Percentiles rank a stretch among this genome's conserved stretches.
Evolutionary conservation across 1,140 invertebrate species (phyloP).

Genomic region (Dendroctonus ponderosae): DNA sequence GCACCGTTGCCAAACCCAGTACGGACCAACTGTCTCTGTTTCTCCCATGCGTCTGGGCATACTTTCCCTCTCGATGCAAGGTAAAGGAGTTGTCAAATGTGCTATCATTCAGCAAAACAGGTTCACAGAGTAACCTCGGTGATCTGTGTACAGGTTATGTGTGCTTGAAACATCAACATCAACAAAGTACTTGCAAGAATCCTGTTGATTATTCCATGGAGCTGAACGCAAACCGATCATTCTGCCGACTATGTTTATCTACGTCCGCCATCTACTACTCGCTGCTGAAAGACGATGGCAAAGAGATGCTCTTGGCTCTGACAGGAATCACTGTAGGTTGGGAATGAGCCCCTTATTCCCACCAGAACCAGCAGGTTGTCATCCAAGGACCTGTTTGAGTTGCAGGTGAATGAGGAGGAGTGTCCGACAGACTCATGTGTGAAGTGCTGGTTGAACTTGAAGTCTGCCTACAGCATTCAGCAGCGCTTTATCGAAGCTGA

Average conservation of each 20-base stretch:
- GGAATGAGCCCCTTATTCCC: not conserved
- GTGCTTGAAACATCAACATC: not conserved
- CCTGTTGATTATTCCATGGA: no score
- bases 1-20: no score
- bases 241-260: conserved; percentile 26
- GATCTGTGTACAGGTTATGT: no score
- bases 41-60: no score
- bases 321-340: conserved; percentile 23
- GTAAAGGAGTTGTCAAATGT: no score
- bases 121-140: no score
- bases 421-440: conserved; percentile 24
- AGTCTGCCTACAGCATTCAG: conserved; percentile 30
- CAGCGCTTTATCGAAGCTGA: conserved; percentile 24
- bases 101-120: no score
- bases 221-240: conserved; percentile 12
- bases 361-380: not conserved
- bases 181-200: not conserved
- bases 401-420: conserved; percentile 6
- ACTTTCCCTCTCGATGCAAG: no score
- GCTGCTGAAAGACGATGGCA: conserved; percentile 26
- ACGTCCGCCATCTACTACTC: conserved; percentile 22
- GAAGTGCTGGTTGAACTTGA: conserved; percentile 33
- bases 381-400: not conserved
- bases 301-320: conserved; percentile 26
- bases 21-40: no score